Evolutionary conservation across 2,797 vertebrate genomes (phyloP).

Genomic region (Anisognathus igniventris): DNA sequence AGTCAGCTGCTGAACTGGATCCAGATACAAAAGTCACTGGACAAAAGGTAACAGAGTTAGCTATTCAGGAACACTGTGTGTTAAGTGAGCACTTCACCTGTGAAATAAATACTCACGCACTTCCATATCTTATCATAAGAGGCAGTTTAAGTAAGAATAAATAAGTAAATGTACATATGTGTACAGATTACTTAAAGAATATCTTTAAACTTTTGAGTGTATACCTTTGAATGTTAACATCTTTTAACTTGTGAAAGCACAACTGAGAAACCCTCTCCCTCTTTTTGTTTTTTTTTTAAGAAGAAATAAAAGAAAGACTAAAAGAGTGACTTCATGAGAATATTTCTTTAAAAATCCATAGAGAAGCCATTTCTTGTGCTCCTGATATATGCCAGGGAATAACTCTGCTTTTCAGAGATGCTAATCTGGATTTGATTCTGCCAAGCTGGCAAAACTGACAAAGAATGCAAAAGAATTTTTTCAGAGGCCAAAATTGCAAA

Average conservation of each 20-base stretch:
- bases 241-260: neutral
- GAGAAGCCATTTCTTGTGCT: neutral
- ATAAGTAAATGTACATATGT: neutral
- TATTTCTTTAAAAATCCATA: neutral
- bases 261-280: neutral
- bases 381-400: neutral
- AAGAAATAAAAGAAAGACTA: neutral
- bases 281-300: fast-evolving
- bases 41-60: neutral
- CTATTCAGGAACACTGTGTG: neutral
- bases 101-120: neutral
- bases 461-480: neutral
- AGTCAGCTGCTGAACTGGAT: neutral
- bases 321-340: fast-evolving
- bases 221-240: neutral
- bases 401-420: neutral
- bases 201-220: neutral
- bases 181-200: neutral
- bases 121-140: neutral
- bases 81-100: neutral
- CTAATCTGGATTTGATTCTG: neutral
- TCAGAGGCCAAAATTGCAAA: neutral
- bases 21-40: neutral
- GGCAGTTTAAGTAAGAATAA: neutral
- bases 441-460: neutral